Percentiles rank a stretch among this genome's conserved stretches.
Evolutionary conservation across 1,140 invertebrate species (phyloP).

Genomic region (Melanaphis sacchari): DNA sequence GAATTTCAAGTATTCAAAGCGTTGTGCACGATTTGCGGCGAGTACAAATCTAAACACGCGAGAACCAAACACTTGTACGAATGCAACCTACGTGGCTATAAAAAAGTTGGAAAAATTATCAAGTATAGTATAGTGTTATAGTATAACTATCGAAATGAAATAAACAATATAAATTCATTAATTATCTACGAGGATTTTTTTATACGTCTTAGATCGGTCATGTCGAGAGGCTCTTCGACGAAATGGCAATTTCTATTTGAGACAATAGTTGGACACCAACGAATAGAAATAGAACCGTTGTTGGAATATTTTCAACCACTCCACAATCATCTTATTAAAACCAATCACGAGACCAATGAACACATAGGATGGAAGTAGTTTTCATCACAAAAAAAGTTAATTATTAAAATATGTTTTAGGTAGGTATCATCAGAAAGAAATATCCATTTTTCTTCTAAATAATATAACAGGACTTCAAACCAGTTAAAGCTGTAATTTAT

Average conservation of each 20-base stretch:
- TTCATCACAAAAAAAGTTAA: not conserved
- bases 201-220: not conserved
- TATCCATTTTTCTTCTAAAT: not conserved
- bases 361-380: slow-evolving; percentile 23
- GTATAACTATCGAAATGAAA: not conserved
- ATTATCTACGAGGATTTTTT: not conserved
- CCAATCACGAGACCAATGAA: slow-evolving; percentile 20
- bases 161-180: not conserved
- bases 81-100: slow-evolving; percentile 39
- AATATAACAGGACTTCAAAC: not conserved
- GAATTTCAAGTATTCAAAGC: slow-evolving; percentile 51
- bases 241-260: slow-evolving; percentile 28
- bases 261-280: slow-evolving; percentile 27
- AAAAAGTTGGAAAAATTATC: slow-evolving; percentile 40
- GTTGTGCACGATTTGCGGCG: slow-evolving; percentile 18
- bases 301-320: slow-evolving; percentile 41
- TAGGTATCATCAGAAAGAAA: not conserved
- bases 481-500: not conserved
- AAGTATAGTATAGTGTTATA: not conserved
- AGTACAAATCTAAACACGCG: not conserved
- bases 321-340: not conserved
- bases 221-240: slow-evolving; percentile 3
- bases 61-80: not conserved
- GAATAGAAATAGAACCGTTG: not conserved
- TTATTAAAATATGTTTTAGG: not conserved